phyloP scores from a whole-genome alignment of 2,113 vertebrate species.

The Oophaga pumilio region DNA sequence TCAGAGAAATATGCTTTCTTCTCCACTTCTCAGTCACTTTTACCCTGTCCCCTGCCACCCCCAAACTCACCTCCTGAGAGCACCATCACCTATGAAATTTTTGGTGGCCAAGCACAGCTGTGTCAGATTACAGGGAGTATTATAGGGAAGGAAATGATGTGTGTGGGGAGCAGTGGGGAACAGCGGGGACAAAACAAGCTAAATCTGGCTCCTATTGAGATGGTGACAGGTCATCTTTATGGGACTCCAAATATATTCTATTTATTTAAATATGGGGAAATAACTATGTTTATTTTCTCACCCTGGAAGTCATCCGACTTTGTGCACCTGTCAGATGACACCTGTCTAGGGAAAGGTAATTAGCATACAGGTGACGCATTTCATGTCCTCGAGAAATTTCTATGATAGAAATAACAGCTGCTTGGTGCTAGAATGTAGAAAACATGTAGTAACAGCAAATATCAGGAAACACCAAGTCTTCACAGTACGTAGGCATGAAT shows the following conservation, averaged over 20 bases:
- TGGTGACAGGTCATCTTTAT: too few species aligned
- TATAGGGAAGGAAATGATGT: too few species aligned
- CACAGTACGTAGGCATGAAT: background rate
- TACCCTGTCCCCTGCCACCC: too few species aligned
- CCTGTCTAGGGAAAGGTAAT: background rate
- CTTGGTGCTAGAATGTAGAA: background rate
- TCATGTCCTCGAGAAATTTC: background rate
- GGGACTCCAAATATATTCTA: background rate
- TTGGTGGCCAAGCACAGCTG: too few species aligned
- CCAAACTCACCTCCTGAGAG: too few species aligned
- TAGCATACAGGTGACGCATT: background rate
- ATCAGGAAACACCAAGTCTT: background rate
- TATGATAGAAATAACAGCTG: background rate
- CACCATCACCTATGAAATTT: too few species aligned
- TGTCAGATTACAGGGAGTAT: too few species aligned
- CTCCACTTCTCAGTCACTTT: too few species aligned
- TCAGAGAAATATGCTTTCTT: too few species aligned
- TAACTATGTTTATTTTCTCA: background rate
- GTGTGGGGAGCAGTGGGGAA: too few species aligned
- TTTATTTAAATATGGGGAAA: background rate
- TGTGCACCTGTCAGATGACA: background rate
- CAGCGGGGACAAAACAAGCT: too few species aligned
- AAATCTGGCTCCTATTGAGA: too few species aligned
- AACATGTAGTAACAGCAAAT: background rate
- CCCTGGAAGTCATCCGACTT: background rate